Conservation (phyloP, 2,888 invertebrate genomes). For the Epinotia bilunana region DNA sequence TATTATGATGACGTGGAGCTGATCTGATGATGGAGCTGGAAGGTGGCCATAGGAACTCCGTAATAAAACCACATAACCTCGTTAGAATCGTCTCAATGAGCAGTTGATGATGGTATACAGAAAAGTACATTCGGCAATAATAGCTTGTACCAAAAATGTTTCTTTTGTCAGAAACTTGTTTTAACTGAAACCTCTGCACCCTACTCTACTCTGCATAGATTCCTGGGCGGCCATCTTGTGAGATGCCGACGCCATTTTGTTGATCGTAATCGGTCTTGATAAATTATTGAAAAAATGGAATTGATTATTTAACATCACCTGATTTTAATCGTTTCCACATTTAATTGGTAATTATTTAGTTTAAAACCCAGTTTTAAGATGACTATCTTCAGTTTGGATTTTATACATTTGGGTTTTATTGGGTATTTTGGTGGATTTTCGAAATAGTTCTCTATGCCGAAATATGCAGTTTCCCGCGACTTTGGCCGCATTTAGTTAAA, state of each 20-base stretch:
- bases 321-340: constrained; percentile 64
- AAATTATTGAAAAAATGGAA: constrained; percentile 78
- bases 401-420: constrained; percentile 30
- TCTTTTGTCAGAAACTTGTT: too few relatives aligned
- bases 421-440: constrained; percentile 11
- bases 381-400: constrained; percentile 22
- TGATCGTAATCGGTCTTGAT: constrained; percentile 75
- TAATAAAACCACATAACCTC: too few relatives aligned
- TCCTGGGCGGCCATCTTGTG: constrained; percentile 68
- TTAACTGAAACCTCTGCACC: constrained; percentile 44
- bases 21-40: too few relatives aligned
- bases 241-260: constrained; percentile 66
- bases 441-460: constrained; percentile 8
- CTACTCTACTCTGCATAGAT: constrained; percentile 60
- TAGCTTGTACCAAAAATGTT: too few relatives aligned
- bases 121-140: too few relatives aligned
- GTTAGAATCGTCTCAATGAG: too few relatives aligned
- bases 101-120: too few relatives aligned
- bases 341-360: constrained; percentile 45
- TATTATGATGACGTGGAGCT: too few relatives aligned
- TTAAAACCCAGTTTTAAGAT: constrained; percentile 37
- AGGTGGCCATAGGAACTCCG: too few relatives aligned
- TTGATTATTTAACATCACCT: constrained; percentile 71
- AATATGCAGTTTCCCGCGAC: background rate
- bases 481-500: too few relatives aligned